Base-by-base conservation (phyloP, 2,888 invertebrate species). In the Dichetophora obliterata region DNA sequence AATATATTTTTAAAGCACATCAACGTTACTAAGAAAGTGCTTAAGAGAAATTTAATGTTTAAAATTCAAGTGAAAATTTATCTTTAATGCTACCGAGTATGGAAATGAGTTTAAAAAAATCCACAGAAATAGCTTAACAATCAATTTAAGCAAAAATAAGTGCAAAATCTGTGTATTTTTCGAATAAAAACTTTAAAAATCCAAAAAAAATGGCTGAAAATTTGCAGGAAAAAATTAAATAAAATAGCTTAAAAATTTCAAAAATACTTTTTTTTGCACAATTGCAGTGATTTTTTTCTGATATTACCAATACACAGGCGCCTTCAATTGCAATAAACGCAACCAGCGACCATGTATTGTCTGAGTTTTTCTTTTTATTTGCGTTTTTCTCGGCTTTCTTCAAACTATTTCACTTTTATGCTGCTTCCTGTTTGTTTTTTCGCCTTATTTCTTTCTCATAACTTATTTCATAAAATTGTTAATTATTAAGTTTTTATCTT, bases 211-310 rank as follows among this genome's bases (percentile, higher is more conserved):
- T 16, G 31, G 4, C 14, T 48, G 11, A 68, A 68, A 43, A 68
- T 19, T 34, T 19, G 4, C 6, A 0, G 0, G 43, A 43, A 37
- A 22, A 43, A 66, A 22, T 43, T 22, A n/a, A 19, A 66, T 37
- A 37, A n/a, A 65, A 65, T 14, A 66, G 43, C 43, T 5, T 66
- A 8, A n/a, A 57, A 22, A 43, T 14, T 14, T 59, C 24, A 24
- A 34, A 65, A 65, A 65, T 19, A 43, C 14, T 66, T 43, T 37
- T 16, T 66, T 19, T 37, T 31, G 43, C 19, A 37, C 19, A 66
- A 43, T 66, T 66, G 66, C 66, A 37, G 65, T 19, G 65, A 65
- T 65, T 65, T 65, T 65, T 65, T 65, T 37, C 37, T 65, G 19
- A n/a, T 34, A 5, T n/a, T 6, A 66, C 43, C 31, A 31, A 43